Evolutionary conservation across 1,140 invertebrate species (phyloP), one percentile per base, ranked within the genome.

Genomic region (Drosophila cardini): DNA sequence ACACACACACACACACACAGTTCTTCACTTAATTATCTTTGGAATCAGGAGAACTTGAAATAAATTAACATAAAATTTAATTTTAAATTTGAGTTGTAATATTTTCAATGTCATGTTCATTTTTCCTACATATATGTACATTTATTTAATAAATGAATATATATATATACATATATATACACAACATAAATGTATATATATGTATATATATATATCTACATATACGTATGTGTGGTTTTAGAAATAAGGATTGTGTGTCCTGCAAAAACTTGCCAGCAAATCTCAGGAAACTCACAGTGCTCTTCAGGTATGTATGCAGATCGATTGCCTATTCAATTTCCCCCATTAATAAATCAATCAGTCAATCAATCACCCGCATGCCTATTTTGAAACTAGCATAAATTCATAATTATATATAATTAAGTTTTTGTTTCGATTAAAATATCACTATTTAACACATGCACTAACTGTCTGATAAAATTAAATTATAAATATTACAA

Each of bases 191-290:
- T 61, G 38, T 50, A 32, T 30, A 42, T 64, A 38, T 10, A n/a
- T 92, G 40, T 53, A 46, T 36, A 65, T 43, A 40, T 56, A 30
- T 64, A 10, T 76, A 45, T 42, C 15, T 48, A 26, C 40, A 43
- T 55, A 52, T 62, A 21, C 48, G 18, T 46, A 61, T 55, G 48
- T 78, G 57, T 78, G 75, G 69, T 79, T 83, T 87, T 94, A 95
- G 94, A 95, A 92, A 93, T 95, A 94, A 94, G 94, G 94, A 94
- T 95, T 93, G 93, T 94, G 92, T 95, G 94, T 94, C 94, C 95
- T 92, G 94, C 94, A 93, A 95, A 95, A 94, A 94, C 94, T 89
- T 94, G 94, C 92, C 95, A 94, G 86, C 95, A 95, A 93, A 93
- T 94, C 71, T 95, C 94, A 82, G 94, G 94, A 91, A 95, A 94